Percentiles rank a stretch among this genome's conserved stretches.
Evolutionary conservation across 2,113 vertebrate genomes (phyloP).

Genomic region (Aythya baeri): DNA sequence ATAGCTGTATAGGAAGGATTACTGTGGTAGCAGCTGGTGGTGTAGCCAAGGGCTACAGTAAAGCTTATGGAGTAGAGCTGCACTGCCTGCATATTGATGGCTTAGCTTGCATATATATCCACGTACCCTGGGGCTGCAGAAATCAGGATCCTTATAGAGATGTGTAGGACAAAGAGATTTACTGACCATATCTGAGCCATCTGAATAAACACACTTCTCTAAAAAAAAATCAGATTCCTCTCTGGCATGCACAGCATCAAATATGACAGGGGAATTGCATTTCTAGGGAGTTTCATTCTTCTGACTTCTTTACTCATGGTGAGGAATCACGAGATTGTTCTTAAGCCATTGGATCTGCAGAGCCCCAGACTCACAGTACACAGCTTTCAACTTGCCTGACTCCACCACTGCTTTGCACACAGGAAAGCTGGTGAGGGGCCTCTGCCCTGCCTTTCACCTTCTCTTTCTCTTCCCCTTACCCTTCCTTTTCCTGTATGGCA

Average conservation of each 20-base stretch:
- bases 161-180: neutral
- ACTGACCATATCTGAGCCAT: neutral
- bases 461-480: accelerated
- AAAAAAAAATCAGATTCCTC: neutral
- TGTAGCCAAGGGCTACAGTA: neutral
- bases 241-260: neutral
- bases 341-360: neutral
- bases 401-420: neutral
- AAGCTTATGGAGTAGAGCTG: neutral
- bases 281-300: neutral
- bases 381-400: neutral
- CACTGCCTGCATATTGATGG: neutral
- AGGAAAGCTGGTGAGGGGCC: no score
- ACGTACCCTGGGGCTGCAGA: neutral
- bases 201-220: neutral
- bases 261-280: neutral
- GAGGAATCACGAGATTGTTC: neutral
- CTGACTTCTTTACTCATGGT: neutral
- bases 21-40: neutral
- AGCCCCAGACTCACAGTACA: neutral
- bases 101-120: neutral
- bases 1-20: neutral
- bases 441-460: neutral
- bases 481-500: neutral
- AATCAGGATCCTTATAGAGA: neutral